These are phyloP conservation scores for Andrena chrysosceles DNA, from an alignment of 2,888 invertebrate species.

Conservation along the genomic window DNA sequence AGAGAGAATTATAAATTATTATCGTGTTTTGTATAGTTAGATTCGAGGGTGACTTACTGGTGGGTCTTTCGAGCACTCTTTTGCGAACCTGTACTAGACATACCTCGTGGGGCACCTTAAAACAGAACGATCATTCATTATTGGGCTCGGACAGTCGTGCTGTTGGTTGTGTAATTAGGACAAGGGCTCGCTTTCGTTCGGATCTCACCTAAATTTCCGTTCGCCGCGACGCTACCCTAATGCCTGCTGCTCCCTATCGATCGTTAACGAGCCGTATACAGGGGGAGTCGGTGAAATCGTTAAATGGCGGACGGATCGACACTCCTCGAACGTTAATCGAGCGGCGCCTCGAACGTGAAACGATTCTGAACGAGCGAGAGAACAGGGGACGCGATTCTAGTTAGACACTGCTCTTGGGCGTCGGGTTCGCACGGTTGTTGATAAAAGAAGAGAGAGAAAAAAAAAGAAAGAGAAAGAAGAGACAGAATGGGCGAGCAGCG, in stretches of 20 bases:
- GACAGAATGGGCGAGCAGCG: slow-evolving; percentile 11
- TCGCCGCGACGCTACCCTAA: too few species aligned
- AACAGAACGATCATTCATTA: slow-evolving; percentile 81
- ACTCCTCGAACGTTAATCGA: too few species aligned
- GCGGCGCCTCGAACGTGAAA: background rate
- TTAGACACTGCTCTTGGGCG: background rate
- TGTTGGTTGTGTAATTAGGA: slow-evolving; percentile 16
- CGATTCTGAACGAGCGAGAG: background rate
- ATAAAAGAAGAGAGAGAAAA: background rate
- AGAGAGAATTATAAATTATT: slow-evolving; percentile 40
- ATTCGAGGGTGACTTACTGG: slow-evolving; percentile 82
- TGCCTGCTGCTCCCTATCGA: background rate
- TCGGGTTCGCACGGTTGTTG: too few species aligned
- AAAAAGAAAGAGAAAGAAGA: background rate
- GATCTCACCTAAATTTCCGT: background rate
- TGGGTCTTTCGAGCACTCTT: slow-evolving; percentile 78
- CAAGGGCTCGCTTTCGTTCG: slow-evolving; percentile 13
- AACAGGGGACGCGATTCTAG: background rate
- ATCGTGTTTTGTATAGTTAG: slow-evolving; percentile 62
- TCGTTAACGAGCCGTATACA: too few species aligned
- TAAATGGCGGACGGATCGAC: too few species aligned
- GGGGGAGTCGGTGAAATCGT: too few species aligned
- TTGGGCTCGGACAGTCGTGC: slow-evolving; percentile 49
- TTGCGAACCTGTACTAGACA: slow-evolving; percentile 83
- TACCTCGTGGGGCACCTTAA: slow-evolving; percentile 85